phyloP scores from a whole-genome alignment of 2,888 invertebrate species.

The Pocota personata region DNA sequence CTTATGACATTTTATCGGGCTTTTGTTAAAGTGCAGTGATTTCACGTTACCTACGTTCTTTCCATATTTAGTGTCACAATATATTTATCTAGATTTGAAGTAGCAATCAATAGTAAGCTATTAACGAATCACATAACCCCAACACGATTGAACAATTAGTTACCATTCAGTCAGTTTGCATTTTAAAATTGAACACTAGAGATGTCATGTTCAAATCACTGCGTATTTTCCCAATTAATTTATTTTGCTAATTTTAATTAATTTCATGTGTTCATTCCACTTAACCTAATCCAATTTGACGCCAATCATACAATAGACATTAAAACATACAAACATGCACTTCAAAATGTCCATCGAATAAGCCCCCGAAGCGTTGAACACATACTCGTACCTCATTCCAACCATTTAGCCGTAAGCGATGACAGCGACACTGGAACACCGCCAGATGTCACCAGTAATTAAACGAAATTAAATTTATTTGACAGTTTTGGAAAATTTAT shows the following conservation, averaged over 20 bases:
- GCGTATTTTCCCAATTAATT: constrained; percentile 47
- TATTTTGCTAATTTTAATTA: constrained; percentile 57
- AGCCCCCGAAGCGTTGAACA: constrained; percentile 12
- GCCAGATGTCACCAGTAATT: constrained; percentile 70
- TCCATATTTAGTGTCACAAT: too few relatives aligned
- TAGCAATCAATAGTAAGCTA: neutral
- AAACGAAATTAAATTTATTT: constrained; percentile 71
- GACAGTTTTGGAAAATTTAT: constrained; percentile 65
- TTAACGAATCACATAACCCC: neutral
- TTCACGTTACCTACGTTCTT: too few relatives aligned
- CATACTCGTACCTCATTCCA: neutral
- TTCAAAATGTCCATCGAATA: constrained; percentile 16
- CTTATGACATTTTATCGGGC: too few relatives aligned
- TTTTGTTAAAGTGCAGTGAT: too few relatives aligned
- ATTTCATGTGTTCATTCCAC: constrained; percentile 56
- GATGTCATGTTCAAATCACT: constrained; percentile 35
- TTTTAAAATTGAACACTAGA: neutral
- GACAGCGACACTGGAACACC: constrained; percentile 60
- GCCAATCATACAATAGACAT: constrained; percentile 39
- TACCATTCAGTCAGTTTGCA: neutral
- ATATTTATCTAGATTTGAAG: neutral
- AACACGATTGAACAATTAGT: neutral
- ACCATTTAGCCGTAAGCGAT: constrained; percentile 22
- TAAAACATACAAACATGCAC: constrained; percentile 6
- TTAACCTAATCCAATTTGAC: constrained; percentile 59